Conservation (phyloP, 1,140 invertebrate species). For the Drosophila burlai region DNA sequence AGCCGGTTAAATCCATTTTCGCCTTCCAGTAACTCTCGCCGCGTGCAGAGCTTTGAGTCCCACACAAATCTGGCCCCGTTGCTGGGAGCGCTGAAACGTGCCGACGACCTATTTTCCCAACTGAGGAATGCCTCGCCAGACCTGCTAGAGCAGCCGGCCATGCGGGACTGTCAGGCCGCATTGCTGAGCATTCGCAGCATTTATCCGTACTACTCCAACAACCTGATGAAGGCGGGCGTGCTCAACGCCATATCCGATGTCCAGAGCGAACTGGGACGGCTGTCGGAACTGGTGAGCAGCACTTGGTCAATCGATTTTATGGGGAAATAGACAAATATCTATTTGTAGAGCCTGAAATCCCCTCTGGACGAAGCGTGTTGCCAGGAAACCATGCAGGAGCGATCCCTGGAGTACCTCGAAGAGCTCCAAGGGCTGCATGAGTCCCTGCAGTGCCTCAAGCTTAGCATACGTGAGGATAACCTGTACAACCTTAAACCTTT, state of each 20-base stretch:
- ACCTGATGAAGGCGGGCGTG: constrained; percentile 79
- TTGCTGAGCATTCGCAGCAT: constrained; percentile 76
- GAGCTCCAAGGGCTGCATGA: constrained; percentile 71
- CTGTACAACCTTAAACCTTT: background rate
- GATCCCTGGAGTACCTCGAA: constrained; percentile 66
- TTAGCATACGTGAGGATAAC: constrained; percentile 67
- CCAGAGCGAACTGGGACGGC: constrained; percentile 73
- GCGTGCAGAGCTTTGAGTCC: constrained; percentile 81
- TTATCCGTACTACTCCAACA: constrained; percentile 81
- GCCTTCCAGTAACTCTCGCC: constrained; percentile 71
- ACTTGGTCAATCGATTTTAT: too few relatives aligned
- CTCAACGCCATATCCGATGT: constrained; percentile 81
- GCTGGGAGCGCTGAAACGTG: constrained; percentile 75
- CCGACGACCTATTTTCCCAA: constrained; percentile 70
- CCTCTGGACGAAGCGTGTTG: constrained; percentile 81
- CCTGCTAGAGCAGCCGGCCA: constrained; percentile 60
- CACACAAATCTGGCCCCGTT: constrained; percentile 78
- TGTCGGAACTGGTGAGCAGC: constrained; percentile 64
- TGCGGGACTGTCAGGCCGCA: constrained; percentile 69
- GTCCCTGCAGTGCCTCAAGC: constrained; percentile 63
- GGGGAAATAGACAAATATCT: background rate
- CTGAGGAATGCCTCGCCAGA: constrained; percentile 61
- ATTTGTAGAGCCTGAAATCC: constrained; percentile 72
- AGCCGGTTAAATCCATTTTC: background rate
- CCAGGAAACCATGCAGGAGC: constrained; percentile 78